Percentiles rank a stretch among this genome's conserved stretches.
phyloP scores from a whole-genome alignment of 2,797 vertebrate species.

The Hydrolagus colliei region DNA sequence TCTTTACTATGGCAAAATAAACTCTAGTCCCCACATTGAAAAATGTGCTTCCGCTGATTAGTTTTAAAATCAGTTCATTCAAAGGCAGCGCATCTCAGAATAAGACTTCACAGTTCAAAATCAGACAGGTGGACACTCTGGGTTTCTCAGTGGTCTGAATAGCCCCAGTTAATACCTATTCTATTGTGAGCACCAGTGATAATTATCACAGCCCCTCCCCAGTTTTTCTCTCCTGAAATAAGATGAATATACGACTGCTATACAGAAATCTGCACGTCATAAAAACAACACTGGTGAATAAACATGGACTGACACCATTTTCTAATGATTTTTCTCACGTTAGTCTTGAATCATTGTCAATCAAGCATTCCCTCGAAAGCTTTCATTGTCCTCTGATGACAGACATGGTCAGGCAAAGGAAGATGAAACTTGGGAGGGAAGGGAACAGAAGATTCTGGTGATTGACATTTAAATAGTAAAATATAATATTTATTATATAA shows the following conservation, averaged over 20 bases:
- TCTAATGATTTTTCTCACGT: background rate
- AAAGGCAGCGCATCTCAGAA: too few relatives aligned
- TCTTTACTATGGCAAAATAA: too few relatives aligned
- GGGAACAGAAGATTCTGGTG: background rate
- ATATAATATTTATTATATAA: constrained; percentile 28
- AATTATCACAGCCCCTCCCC: too few relatives aligned
- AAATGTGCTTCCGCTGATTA: too few relatives aligned
- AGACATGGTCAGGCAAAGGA: background rate
- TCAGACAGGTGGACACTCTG: too few relatives aligned
- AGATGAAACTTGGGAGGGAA: constrained; percentile 15
- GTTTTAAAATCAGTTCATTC: too few relatives aligned
- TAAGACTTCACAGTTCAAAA: too few relatives aligned
- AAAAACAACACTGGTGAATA: constrained; percentile 17
- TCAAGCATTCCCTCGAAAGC: background rate
- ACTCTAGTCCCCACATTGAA: too few relatives aligned
- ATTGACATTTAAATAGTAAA: constrained; percentile 26
- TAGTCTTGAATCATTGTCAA: background rate
- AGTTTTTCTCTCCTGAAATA: too few relatives aligned
- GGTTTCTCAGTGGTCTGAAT: too few relatives aligned
- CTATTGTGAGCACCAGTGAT: too few relatives aligned
- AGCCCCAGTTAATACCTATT: too few relatives aligned
- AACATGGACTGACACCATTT: background rate
- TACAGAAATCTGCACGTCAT: background rate
- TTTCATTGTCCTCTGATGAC: background rate
- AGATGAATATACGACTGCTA: background rate